Percentiles rank a stretch among this genome's conserved stretches.
Conservation (phyloP, 1,140 invertebrate genomes). For the Drosophila dunni region DNA sequence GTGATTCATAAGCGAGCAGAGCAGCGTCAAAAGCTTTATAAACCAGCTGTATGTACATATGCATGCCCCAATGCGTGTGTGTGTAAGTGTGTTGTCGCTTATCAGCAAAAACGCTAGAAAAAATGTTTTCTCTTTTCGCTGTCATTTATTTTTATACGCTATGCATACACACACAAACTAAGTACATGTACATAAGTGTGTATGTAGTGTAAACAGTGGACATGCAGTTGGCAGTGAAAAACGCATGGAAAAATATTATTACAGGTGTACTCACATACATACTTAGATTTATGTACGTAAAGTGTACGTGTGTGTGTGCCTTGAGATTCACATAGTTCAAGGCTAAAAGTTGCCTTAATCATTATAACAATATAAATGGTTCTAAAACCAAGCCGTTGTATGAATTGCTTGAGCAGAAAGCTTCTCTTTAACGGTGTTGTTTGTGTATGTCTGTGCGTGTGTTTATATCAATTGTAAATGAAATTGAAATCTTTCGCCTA, state of each 20-base stretch:
- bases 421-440: too few relatives aligned
- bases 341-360: slow-evolving; percentile 40
- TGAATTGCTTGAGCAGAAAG: slow-evolving; percentile 2
- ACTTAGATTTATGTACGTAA: not conserved
- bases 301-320: slow-evolving; percentile 8
- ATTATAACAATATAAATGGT: not conserved
- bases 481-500: slow-evolving; percentile 64
- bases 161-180: slow-evolving; percentile 25
- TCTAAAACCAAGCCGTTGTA: slow-evolving; percentile 9
- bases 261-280: not conserved
- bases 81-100: slow-evolving; percentile 63
- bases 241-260: slow-evolving; percentile 5
- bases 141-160: slow-evolving; percentile 76
- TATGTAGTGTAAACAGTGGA: not conserved
- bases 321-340: slow-evolving; percentile 52
- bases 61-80: not conserved
- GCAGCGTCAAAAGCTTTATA: slow-evolving; percentile 24
- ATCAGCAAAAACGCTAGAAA: slow-evolving; percentile 76
- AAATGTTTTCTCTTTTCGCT: slow-evolving; percentile 78
- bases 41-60: slow-evolving; percentile 37
- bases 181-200: slow-evolving; percentile 28
- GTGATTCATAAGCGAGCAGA: slow-evolving; percentile 37
- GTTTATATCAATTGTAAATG: slow-evolving; percentile 64
- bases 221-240: slow-evolving; percentile 15
- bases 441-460: slow-evolving; percentile 5